Conservation (phyloP, 92 coral and sea anemone species). For the Anthopleura xanthogrammica region DNA sequence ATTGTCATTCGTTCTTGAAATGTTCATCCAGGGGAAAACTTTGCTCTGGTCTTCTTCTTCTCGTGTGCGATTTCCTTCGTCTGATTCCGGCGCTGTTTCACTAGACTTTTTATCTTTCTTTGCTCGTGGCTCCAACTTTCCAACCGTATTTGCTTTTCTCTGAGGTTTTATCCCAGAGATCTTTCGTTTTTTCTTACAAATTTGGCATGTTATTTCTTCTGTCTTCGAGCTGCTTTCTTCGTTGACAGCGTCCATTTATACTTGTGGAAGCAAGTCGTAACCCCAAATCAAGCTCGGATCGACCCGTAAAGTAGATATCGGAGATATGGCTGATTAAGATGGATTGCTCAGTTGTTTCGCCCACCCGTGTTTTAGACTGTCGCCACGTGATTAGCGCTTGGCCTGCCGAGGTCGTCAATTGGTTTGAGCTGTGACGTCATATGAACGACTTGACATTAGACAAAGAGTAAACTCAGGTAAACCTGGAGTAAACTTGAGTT, state of each 20-base stretch:
- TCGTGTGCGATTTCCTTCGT: not conserved
- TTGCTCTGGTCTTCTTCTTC: not conserved
- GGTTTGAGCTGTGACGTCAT: not conserved
- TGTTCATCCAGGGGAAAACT: not conserved
- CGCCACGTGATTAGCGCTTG: conserved; percentile 1
- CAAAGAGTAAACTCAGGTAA: too few species aligned
- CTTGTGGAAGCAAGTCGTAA: not conserved
- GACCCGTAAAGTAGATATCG: not conserved
- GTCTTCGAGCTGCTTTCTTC: not conserved
- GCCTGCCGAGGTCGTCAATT: not conserved
- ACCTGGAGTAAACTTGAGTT: too few species aligned
- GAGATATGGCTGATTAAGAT: conserved; percentile 5
- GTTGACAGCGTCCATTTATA: not conserved
- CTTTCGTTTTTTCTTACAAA: not conserved
- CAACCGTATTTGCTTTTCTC: not conserved
- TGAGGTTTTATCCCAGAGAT: not conserved
- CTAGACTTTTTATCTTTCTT: not conserved
- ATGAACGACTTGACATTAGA: not conserved
- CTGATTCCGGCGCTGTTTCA: not conserved
- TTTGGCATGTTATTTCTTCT: not conserved
- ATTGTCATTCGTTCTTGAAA: not conserved
- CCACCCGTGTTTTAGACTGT: not conserved
- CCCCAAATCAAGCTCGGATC: not conserved
- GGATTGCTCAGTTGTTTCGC: not conserved
- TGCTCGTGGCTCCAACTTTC: not conserved